These are phyloP conservation scores for Cydia strobilella DNA, from an alignment of 1,140 invertebrate genomes.

Conservation along the genomic window DNA sequence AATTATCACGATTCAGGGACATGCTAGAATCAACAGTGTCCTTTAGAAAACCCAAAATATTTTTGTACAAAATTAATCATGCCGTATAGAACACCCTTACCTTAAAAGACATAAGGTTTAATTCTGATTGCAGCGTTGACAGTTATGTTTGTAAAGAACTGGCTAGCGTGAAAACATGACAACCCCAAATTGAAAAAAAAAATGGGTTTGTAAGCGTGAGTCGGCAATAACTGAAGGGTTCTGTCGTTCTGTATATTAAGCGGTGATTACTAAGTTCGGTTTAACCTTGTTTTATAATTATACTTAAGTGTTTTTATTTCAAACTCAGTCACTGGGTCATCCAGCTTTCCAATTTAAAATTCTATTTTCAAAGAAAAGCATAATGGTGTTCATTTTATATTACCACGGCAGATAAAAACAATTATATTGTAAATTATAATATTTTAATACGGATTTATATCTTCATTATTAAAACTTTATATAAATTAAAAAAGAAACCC, in stretches of 20 bases:
- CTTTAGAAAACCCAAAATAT: conserved; percentile 6
- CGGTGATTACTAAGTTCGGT: background rate
- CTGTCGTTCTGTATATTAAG: conserved; percentile 20
- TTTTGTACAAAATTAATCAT: background rate
- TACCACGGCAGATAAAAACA: too few species aligned
- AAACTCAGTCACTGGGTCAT: background rate
- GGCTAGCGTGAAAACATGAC: conserved; percentile 27
- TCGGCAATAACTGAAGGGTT: background rate
- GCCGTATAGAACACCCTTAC: background rate
- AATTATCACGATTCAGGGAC: conserved; percentile 28
- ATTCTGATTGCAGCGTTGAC: background rate
- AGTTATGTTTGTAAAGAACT: background rate
- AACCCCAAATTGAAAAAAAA: conserved; percentile 17
- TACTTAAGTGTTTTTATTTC: background rate
- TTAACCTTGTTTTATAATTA: background rate
- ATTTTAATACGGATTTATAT: too few species aligned
- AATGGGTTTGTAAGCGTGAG: background rate
- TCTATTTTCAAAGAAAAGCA: too few species aligned
- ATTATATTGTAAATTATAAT: too few species aligned
- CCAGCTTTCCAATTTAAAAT: background rate
- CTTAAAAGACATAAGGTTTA: background rate
- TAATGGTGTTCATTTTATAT: too few species aligned
- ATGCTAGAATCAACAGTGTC: conserved; percentile 17
- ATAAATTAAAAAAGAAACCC: too few species aligned
- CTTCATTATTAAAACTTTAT: too few species aligned